Base-by-base conservation (phyloP, 1,140 invertebrate species). In the Drosophila ercepeae region DNA sequence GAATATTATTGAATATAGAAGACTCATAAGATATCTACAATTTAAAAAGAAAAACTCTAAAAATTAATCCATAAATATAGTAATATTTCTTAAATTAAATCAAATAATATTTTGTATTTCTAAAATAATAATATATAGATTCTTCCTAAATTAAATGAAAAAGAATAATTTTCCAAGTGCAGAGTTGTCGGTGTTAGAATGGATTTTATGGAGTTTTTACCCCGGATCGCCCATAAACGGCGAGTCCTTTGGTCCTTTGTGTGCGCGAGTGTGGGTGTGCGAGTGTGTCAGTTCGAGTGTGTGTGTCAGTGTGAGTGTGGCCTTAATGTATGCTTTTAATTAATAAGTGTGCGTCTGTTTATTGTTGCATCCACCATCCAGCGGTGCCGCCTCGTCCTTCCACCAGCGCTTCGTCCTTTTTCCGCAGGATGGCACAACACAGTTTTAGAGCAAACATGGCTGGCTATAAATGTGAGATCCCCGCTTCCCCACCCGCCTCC, bases 321-420 rank as follows among this genome's bases (percentile, higher is more conserved):
- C 70, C 65, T 57, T 71, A 71, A 75, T 75, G 71, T 78, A 71
- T 82, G 79, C 65, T 81, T 79, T 84, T 84, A 84, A 84, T 84
- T 84, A 84, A 84, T 84, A 84, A 86, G 71, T 86, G 72, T 63
- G 54, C 52, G 70, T 52, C 78, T 60, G 60, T 74, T 74, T 70
- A 78, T 78, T 78, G 75, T 70, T 75, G 79, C 75, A 74, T 70
- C 36, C 52, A 36, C 36, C 41, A 16, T 18, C 39, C 29, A 32
- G 29, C 29, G 9, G 29, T 16, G 36, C 39, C 39, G 16, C 39
- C 34, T 13, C 34, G 11, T 13, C 34, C 16, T 18, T 16, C 16
- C 3, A 7, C 16, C 16, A 3, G 9, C 16, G 39, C 39, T 42
- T 19, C 34, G 6, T 13, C 50, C 34, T 51, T 51, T 32, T 51